Evolutionary conservation across 2,113 vertebrate genomes (phyloP).

Genomic region (Cynopterus brachyotis): DNA sequence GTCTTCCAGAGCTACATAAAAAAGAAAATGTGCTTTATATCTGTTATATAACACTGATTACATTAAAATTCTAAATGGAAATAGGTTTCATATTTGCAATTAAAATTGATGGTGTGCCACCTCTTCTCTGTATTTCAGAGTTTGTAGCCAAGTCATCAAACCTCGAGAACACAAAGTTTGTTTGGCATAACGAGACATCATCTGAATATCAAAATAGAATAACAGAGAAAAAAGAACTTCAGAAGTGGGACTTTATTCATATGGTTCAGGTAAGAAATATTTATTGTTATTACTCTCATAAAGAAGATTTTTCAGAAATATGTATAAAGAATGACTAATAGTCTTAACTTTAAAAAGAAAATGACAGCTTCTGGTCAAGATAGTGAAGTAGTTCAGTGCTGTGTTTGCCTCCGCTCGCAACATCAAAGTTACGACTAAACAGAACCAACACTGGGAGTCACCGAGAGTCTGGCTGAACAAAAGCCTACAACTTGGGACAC

Average conservation of each 20-base stretch:
- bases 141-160: constrained; percentile 86
- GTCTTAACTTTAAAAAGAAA: not conserved
- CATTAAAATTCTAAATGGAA: constrained; percentile 77
- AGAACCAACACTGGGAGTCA: too few relatives aligned
- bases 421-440: too few relatives aligned
- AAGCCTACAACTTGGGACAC: too few relatives aligned
- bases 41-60: constrained; percentile 64
- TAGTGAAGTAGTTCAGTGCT: too few relatives aligned
- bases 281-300: constrained; percentile 57
- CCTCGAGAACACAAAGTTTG: constrained; percentile 89
- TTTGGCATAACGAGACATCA: constrained; percentile 92
- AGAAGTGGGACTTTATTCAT: constrained; percentile 95
- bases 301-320: constrained; percentile 21
- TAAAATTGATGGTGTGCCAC: constrained; percentile 72
- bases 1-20: constrained; percentile 38
- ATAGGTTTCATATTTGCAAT: constrained; percentile 74
- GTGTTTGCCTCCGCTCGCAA: too few relatives aligned
- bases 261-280: constrained; percentile 93
- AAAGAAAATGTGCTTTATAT: constrained; percentile 49
- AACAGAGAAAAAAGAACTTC: constrained; percentile 82
- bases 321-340: not conserved
- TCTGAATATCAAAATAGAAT: constrained; percentile 90
- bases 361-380: too few relatives aligned
- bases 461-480: too few relatives aligned
- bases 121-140: constrained; percentile 81